phyloP scores from a whole-genome alignment of 1,140 invertebrate species.

The Drosophila pachea region DNA sequence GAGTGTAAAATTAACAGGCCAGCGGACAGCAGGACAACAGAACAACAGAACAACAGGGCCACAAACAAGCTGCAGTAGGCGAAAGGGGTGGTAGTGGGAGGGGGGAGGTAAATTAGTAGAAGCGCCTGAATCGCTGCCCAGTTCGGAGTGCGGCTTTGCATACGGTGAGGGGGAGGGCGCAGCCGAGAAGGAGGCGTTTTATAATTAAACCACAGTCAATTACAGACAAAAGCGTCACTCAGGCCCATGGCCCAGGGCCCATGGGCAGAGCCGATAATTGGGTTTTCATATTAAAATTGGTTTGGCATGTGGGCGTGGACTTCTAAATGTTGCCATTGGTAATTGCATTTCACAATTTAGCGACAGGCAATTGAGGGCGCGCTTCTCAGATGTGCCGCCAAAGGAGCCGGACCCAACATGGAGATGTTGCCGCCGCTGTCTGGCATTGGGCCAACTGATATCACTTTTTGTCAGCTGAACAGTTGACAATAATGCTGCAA shows the following conservation, averaged over 20 bases:
- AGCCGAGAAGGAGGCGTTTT: slow-evolving; percentile 64
- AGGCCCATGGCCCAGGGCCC: slow-evolving; percentile 14
- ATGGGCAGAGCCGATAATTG: slow-evolving; percentile 68
- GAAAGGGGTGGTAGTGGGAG: background rate
- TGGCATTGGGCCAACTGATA: slow-evolving; percentile 12
- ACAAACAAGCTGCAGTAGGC: too few relatives aligned
- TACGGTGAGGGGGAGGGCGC: slow-evolving; percentile 13
- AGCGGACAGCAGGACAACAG: slow-evolving; percentile 21
- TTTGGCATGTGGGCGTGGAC: slow-evolving; percentile 34
- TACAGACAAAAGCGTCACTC: slow-evolving; percentile 77
- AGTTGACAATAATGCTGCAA: slow-evolving; percentile 77
- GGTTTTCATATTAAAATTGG: slow-evolving; percentile 68
- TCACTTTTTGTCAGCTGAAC: slow-evolving; percentile 59
- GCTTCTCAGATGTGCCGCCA: slow-evolving; percentile 53
- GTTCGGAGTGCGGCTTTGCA: slow-evolving; percentile 58
- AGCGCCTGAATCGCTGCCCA: slow-evolving; percentile 40
- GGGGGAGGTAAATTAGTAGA: slow-evolving; percentile 58
- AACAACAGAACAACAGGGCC: slow-evolving; percentile 9
- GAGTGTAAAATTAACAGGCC: slow-evolving; percentile 65
- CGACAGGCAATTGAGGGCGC: slow-evolving; percentile 46
- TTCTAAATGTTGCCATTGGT: slow-evolving; percentile 47
- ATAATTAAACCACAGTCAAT: slow-evolving; percentile 77
- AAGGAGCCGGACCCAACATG: slow-evolving; percentile 12
- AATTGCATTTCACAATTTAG: slow-evolving; percentile 75
- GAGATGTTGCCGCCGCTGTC: slow-evolving; percentile 7